Evolutionary conservation across 2,797 vertebrate genomes (phyloP).

Genomic region (Manis crassicaudata): DNA sequence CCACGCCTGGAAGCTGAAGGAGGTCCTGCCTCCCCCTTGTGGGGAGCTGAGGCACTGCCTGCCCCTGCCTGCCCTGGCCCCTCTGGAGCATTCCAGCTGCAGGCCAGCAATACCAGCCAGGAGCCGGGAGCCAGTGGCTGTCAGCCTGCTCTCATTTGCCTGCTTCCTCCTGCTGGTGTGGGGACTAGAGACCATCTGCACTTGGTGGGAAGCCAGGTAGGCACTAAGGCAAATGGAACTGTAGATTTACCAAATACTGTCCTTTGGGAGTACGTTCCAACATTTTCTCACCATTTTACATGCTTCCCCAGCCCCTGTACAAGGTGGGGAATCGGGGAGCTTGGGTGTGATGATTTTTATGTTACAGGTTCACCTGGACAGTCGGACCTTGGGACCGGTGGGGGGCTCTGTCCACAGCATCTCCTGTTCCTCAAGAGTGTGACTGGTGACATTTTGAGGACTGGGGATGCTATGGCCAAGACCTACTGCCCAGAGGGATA

Average conservation of each 20-base stretch:
- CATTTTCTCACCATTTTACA: not conserved
- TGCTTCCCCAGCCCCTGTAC: not conserved
- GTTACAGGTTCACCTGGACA: not conserved
- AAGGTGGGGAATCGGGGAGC: not conserved
- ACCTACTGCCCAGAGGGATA: not conserved
- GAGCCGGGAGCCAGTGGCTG: not conserved
- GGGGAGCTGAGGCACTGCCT: not conserved
- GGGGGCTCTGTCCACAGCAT: not conserved
- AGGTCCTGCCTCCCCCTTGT: not conserved
- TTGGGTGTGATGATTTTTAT: not conserved
- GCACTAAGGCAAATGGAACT: not conserved
- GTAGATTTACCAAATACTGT: not conserved
- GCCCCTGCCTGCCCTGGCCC: not conserved
- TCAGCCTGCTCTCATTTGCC: not conserved
- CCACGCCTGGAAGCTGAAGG: not conserved
- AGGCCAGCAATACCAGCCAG: not conserved
- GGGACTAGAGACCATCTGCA: not conserved
- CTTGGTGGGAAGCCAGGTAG: conserved; percentile 44
- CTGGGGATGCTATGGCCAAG: not conserved
- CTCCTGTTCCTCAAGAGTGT: not conserved
- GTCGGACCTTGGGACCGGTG: not conserved
- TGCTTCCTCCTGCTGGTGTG: not conserved
- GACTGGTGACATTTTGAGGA: not conserved
- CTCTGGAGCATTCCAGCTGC: not conserved
- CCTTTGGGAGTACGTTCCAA: not conserved